Conservation (phyloP, 2,797 vertebrate species). For the Odontamblyopus rebecca region DNA sequence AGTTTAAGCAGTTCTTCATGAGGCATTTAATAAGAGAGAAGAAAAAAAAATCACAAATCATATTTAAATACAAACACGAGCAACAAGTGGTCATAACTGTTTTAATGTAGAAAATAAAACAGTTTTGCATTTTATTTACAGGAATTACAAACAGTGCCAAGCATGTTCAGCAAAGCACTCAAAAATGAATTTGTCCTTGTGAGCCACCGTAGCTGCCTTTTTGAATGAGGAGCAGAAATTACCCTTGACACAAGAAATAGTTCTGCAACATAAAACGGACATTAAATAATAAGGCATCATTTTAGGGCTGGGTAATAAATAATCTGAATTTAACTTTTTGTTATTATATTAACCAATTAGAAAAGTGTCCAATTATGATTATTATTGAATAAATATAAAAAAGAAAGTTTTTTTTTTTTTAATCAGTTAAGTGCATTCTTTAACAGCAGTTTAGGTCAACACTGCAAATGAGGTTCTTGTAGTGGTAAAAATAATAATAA, state of each 20-base stretch:
- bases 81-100: conserved; percentile 1
- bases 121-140: not conserved
- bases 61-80: conserved; percentile 25
- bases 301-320: not conserved
- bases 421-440: too few species aligned
- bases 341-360: not conserved
- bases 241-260: conserved; percentile 54
- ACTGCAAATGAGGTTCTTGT: too few species aligned
- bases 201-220: conserved; percentile 56
- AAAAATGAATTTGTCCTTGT: conserved; percentile 22
- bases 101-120: not conserved
- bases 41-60: conserved; percentile 3
- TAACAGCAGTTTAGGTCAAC: too few species aligned
- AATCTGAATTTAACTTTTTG: too few species aligned
- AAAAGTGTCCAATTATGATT: not conserved
- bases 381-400: too few species aligned
- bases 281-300: conserved; percentile 42
- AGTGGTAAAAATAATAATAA: too few species aligned
- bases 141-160: conserved; percentile 14
- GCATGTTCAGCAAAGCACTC: conserved; percentile 13
- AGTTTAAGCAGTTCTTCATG: conserved; percentile 7
- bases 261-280: conserved; percentile 8
- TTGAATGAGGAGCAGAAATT: conserved; percentile 18
- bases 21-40: conserved; percentile 10
- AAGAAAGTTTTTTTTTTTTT: too few species aligned